Conservation (phyloP, 2,888 invertebrate species). For the Lymantria dispar region DNA sequence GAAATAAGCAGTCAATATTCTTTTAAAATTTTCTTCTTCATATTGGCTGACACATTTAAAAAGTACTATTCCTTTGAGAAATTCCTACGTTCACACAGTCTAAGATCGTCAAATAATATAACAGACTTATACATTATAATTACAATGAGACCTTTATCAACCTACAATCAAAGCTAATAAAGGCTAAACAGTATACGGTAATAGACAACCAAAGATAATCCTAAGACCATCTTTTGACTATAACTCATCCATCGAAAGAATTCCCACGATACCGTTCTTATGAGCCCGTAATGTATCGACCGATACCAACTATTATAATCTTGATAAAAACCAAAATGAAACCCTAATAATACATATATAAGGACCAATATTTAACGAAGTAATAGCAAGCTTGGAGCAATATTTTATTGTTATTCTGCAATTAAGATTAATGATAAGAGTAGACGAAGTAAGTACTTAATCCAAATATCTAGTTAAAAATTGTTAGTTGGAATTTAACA, state of each 20-base stretch:
- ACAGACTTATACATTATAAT: background rate
- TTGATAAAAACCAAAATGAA: slow-evolving; percentile 40
- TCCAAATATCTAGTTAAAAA: slow-evolving; percentile 75
- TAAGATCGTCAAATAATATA: too few species aligned
- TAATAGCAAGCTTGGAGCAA: slow-evolving; percentile 54
- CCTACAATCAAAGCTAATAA: slow-evolving; percentile 27
- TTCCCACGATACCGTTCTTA: slow-evolving; percentile 81
- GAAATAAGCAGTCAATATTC: too few species aligned
- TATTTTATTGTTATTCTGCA: slow-evolving; percentile 81
- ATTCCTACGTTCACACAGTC: too few species aligned
- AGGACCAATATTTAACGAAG: slow-evolving; percentile 48
- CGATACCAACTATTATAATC: slow-evolving; percentile 67
- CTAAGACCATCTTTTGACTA: slow-evolving; percentile 53
- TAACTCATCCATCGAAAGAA: slow-evolving; percentile 67
- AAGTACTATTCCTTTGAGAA: too few species aligned
- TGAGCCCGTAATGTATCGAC: slow-evolving; percentile 69
- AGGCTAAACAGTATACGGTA: slow-evolving; percentile 21
- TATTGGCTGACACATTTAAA: too few species aligned
- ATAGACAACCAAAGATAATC: slow-evolving; percentile 23
- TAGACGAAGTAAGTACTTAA: slow-evolving; percentile 79
- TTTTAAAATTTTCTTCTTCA: too few species aligned
- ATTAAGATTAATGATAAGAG: slow-evolving; percentile 82
- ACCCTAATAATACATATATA: slow-evolving; percentile 49
- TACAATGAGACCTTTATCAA: slow-evolving; percentile 9
- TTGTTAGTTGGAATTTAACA: slow-evolving; percentile 33